These are phyloP conservation scores for Cydia splendana DNA, from an alignment of 1,140 invertebrate genomes.

Conservation along the genomic window DNA sequence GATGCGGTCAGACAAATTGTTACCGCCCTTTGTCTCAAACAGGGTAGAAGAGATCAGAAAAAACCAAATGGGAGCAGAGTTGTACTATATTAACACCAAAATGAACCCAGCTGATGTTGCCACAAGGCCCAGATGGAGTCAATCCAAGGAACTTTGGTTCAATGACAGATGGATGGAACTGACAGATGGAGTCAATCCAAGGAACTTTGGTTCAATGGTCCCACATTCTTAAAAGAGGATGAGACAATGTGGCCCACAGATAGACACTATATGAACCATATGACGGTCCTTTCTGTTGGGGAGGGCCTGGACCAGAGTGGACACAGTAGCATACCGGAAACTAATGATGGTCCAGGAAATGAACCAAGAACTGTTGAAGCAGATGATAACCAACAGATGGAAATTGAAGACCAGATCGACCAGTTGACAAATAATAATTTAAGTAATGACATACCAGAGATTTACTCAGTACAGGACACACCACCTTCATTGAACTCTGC, in stretches of 20 bases:
- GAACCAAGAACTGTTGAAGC: neutral
- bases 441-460: neutral
- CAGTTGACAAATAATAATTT: neutral
- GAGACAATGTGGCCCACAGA: neutral
- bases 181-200: neutral
- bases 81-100: conserved; percentile 1
- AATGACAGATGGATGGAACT: too few relatives aligned
- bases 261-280: neutral
- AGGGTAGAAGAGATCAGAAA: conserved; percentile 23
- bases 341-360: conserved; percentile 16
- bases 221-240: conserved; percentile 1
- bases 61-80: conserved; percentile 5
- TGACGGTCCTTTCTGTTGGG: neutral
- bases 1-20: conserved; percentile 11
- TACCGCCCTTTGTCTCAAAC: conserved; percentile 32
- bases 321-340: neutral
- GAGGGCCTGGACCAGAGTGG: conserved; percentile 16
- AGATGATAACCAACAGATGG: neutral
- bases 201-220: conserved; percentile 23
- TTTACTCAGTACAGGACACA: neutral
- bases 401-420: neutral
- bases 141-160: too few relatives aligned
- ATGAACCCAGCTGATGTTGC: conserved; percentile 31
- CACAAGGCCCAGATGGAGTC: conserved; percentile 23
- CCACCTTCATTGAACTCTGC: neutral